phyloP scores from a whole-genome alignment of 2,888 invertebrate genomes.

The Pseudococcus jackbeardsleyi region DNA sequence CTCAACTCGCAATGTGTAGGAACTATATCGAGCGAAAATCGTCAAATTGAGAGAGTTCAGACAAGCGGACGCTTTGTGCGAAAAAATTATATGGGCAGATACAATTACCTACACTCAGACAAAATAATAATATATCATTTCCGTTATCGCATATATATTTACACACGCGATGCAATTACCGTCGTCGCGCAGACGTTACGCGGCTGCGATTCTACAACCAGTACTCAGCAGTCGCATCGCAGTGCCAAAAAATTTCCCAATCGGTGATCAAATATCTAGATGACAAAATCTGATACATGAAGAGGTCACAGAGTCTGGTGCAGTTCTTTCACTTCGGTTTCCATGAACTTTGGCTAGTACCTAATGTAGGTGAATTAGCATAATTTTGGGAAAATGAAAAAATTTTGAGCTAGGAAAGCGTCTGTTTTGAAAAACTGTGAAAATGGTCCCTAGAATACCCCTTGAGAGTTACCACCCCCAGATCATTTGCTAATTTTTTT shows the following conservation, averaged over 20 bases:
- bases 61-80: neutral
- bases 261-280: neutral
- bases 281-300: too few species aligned
- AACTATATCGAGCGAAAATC: neutral
- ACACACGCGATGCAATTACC: conserved; percentile 45
- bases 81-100: conserved; percentile 31
- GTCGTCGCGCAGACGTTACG: neutral
- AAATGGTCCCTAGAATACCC: too few species aligned
- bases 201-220: neutral
- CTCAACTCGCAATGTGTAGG: neutral
- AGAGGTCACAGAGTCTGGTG: too few species aligned
- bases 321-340: neutral
- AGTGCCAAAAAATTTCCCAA: neutral
- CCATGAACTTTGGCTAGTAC: neutral
- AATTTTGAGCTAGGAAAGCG: too few species aligned
- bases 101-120: conserved; percentile 38
- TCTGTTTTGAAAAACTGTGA: too few species aligned
- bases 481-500: too few species aligned
- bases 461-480: too few species aligned
- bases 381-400: too few species aligned
- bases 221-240: neutral
- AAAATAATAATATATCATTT: conserved; percentile 47
- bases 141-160: neutral
- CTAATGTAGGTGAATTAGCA: too few species aligned
- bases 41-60: neutral